These are phyloP conservation scores for Drosophila murphyi DNA, from an alignment of 1,140 invertebrate species.

Conservation along the genomic window DNA sequence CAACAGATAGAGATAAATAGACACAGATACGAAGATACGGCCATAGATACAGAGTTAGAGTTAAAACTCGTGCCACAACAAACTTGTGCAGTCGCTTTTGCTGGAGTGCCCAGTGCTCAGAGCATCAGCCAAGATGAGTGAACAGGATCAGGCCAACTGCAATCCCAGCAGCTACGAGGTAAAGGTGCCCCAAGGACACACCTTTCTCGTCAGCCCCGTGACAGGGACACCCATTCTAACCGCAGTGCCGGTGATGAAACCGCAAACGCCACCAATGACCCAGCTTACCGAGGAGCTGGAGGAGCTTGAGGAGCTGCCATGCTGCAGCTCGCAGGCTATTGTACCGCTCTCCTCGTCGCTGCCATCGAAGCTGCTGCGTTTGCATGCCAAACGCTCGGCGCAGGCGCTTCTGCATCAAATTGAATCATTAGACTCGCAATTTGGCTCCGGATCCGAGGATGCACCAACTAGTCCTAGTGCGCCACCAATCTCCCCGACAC, in stretches of 20 bases:
- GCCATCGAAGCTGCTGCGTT: slow-evolving; percentile 71
- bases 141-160: slow-evolving; percentile 27
- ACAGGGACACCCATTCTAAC: slow-evolving; percentile 49
- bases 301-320: slow-evolving; percentile 45
- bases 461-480: slow-evolving; percentile 50
- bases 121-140: slow-evolving; percentile 57
- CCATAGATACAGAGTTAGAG: slow-evolving; percentile 11
- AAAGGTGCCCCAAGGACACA: slow-evolving; percentile 69
- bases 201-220: slow-evolving; percentile 67
- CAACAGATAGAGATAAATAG: slow-evolving; percentile 14
- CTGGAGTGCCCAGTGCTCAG: slow-evolving; percentile 71
- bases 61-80: neutral
- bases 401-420: slow-evolving; percentile 71
- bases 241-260: slow-evolving; percentile 65
- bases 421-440: slow-evolving; percentile 73
- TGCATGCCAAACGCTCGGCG: slow-evolving; percentile 74
- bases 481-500: slow-evolving; percentile 65
- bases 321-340: slow-evolving; percentile 71
- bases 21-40: slow-evolving; percentile 9
- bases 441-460: slow-evolving; percentile 67
- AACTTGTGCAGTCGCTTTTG: slow-evolving; percentile 55
- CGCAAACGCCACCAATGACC: neutral
- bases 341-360: slow-evolving; percentile 76
- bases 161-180: slow-evolving; percentile 49
- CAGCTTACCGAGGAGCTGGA: slow-evolving; percentile 3